Conservation (phyloP, 2,797 vertebrate genomes). For the Cirrhinus mrigala region DNA sequence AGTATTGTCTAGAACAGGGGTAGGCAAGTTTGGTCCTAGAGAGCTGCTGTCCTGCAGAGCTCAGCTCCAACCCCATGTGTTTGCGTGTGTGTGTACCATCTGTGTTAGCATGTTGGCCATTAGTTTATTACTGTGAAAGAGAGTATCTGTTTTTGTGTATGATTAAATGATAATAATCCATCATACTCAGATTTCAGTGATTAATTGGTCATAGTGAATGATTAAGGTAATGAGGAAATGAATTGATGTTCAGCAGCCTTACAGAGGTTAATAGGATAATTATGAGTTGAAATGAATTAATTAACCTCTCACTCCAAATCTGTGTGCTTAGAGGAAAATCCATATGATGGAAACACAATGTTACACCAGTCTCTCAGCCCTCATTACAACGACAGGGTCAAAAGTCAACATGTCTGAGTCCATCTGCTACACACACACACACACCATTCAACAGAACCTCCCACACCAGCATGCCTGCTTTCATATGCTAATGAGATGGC, state of each 20-base stretch:
- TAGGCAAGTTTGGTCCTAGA: too few relatives aligned
- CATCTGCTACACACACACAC: slow-evolving; percentile 47
- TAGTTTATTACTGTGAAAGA: not conserved
- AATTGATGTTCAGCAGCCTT: slow-evolving; percentile 15
- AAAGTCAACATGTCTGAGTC: slow-evolving; percentile 45
- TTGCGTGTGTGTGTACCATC: too few relatives aligned
- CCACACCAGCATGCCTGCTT: slow-evolving; percentile 47
- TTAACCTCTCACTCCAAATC: slow-evolving; percentile 24
- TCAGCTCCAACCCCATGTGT: too few relatives aligned
- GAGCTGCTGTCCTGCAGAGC: too few relatives aligned
- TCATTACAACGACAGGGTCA: slow-evolving; percentile 55
- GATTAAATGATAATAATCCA: slow-evolving; percentile 28
- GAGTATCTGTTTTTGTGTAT: not conserved
- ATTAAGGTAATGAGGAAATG: not conserved
- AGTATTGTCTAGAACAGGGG: not conserved
- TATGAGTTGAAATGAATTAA: slow-evolving; percentile 25
- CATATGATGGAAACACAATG: slow-evolving; percentile 48
- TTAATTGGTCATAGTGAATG: slow-evolving; percentile 12
- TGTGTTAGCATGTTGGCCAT: not conserved
- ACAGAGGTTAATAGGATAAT: slow-evolving; percentile 18
- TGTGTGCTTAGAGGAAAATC: slow-evolving; percentile 26
- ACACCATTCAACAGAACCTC: slow-evolving; percentile 4
- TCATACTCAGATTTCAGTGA: not conserved
- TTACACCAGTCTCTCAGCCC: slow-evolving; percentile 46
- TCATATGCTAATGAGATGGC: slow-evolving; percentile 44